These are phyloP conservation scores for Berghia stephanieae DNA, from an alignment of 1,140 invertebrate genomes.

Conservation along the genomic window DNA sequence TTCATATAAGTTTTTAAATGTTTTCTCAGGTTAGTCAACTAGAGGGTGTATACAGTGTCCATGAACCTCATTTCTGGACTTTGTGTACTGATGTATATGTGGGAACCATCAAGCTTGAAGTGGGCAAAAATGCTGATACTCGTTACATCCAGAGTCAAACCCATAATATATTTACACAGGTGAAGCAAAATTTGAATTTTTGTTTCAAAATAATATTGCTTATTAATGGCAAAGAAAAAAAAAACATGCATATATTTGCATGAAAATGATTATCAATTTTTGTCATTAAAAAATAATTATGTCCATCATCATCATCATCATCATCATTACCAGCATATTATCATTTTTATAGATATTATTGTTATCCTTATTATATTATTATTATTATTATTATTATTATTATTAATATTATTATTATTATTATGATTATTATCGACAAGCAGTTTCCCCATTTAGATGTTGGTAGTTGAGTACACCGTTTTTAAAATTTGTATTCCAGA, in stretches of 20 bases:
- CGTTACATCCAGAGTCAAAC: slow-evolving; percentile 91
- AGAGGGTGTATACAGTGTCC: slow-evolving; percentile 70
- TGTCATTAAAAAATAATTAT: no score
- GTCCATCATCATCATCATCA: no score
- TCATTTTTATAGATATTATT: no score
- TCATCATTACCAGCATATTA: no score
- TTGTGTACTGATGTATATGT: slow-evolving; percentile 92
- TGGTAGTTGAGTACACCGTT: no score
- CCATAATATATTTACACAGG: slow-evolving; percentile 87
- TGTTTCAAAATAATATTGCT: no score
- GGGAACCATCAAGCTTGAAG: slow-evolving; percentile 92
- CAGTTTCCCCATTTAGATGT: no score
- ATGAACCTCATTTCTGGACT: slow-evolving; percentile 97
- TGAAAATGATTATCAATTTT: no score
- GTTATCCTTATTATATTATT: no score
- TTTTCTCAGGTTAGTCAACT: slow-evolving; percentile 77
- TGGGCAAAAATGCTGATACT: slow-evolving; percentile 87
- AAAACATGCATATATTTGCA: neutral
- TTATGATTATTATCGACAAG: no score
- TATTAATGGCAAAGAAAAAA: neutral
- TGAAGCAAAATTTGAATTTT: slow-evolving; percentile 44
- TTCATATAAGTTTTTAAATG: neutral
- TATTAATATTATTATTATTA: no score
- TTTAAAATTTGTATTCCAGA: neutral
- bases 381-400: no score